Evolutionary conservation across 2,888 invertebrate genomes (phyloP), one percentile per base, ranked within the genome.

Genomic region (Dasysyrphus tricinctus): DNA sequence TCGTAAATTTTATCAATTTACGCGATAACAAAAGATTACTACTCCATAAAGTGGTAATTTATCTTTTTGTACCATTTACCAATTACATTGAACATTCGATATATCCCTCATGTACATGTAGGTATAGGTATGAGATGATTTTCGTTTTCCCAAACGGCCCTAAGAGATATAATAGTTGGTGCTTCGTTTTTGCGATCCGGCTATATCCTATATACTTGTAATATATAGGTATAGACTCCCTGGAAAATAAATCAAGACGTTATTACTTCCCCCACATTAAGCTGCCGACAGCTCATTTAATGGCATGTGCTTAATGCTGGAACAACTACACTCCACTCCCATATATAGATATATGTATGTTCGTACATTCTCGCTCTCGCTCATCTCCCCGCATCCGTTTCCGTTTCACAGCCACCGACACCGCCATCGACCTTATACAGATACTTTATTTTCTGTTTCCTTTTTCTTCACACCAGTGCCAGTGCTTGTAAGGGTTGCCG

Each of bases 241-340:
- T 73, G 83, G 83, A 54, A 69, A 76, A 87, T 87, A 87, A 87
- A 87, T 87, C 87, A 87, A 87, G 87, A 87, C 87, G 86, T 87
- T 87, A 87, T 87, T 87, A 82, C 82, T 87, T 87, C 83, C 86
- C 86, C 83, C 86, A 82, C 86, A 87, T 87, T 82, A 82, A 83
- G 81, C 76, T 83, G 87, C 83, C 87, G 87, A 87, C 87, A 87
- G 87, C 87, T 87, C 87, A 87, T 87, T 87, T 87, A 87, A 87
- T 87, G 83, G 87, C 73, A 80, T 82, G 78, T 87, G 83, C 86
- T 87, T 87, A 82, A 79, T 69, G 69, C 76, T 87, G 87, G 37
- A 76, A 83, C 76, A 76, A 80, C 78, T 82, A 56, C 54, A 82
- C 75, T 70, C 75, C 80, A 76, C 69, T 37, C 11, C 14, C 12